A percentile compares a stretch with the other conserved stretches of the same genome.
These are phyloP conservation scores for Aplocera efformata DNA, from an alignment of 2,888 invertebrate species.

Conservation along the genomic window DNA sequence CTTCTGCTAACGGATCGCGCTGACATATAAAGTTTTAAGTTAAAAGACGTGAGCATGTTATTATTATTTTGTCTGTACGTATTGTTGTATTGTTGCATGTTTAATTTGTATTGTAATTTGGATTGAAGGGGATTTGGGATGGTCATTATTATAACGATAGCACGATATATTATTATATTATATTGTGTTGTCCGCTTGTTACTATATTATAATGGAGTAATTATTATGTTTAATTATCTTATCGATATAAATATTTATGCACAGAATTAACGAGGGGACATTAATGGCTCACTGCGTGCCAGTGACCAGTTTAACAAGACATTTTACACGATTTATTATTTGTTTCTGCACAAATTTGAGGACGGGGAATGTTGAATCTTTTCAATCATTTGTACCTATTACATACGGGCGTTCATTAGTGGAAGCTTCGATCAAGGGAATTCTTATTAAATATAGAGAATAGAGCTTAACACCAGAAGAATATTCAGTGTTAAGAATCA, in stretches of 20 bases:
- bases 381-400: constrained; percentile 14
- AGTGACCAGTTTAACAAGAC: constrained; percentile 10
- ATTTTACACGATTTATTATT: constrained; percentile 18
- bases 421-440: constrained; percentile 13
- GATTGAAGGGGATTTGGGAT: constrained; percentile 23
- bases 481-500: too few species aligned
- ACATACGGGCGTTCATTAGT: constrained; percentile 4
- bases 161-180: constrained; percentile 22
- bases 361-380: constrained; percentile 1
- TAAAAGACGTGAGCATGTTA: constrained; percentile 19
- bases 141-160: constrained; percentile 20
- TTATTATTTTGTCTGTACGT: constrained; percentile 5
- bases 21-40: constrained; percentile 7
- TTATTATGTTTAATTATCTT: constrained; percentile 11
- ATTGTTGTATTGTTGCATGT: constrained; percentile 19
- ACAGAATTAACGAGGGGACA: constrained; percentile 5
- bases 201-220: constrained; percentile 11
- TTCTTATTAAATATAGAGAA: not conserved
- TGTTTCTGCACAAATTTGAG: constrained; percentile 21
- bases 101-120: constrained; percentile 8
- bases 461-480: too few species aligned
- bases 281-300: constrained; percentile 15
- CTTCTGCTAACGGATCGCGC: too few species aligned
- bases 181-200: constrained; percentile 25
- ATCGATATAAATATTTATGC: constrained; percentile 18